These are phyloP conservation scores for Drosophila buzzatii DNA, from an alignment of 2,888 invertebrate species.

Conservation along the genomic window DNA sequence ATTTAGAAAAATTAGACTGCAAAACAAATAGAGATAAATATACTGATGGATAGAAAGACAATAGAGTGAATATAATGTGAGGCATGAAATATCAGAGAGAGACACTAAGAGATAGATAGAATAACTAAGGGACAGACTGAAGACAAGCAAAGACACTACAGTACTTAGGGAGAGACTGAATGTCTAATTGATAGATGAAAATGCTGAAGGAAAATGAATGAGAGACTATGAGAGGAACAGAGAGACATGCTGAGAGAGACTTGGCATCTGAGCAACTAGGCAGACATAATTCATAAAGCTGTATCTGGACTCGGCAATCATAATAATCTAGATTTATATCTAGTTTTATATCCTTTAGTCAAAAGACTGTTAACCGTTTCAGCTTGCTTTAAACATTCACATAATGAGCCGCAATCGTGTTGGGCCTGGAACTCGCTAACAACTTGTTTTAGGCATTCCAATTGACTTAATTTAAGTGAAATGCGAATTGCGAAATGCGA, in stretches of 20 bases:
- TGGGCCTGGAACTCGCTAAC: conserved; percentile 12
- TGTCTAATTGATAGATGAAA: neutral
- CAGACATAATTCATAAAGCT: neutral
- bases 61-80: no score
- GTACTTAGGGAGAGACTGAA: neutral
- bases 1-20: no score
- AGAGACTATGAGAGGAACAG: neutral
- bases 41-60: neutral
- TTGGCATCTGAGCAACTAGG: neutral
- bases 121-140: neutral
- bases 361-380: no score
- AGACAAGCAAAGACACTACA: neutral
- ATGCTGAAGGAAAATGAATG: neutral
- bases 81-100: neutral
- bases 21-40: no score
- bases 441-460: conserved; percentile 21
- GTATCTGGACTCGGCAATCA: neutral
- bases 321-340: no score
- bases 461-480: conserved; percentile 55
- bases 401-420: no score
- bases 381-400: no score
- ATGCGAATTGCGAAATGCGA: conserved; percentile 46
- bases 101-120: no score
- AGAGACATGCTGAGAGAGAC: neutral
- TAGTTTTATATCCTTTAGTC: no score